Evolutionary conservation across 2,113 vertebrate species (phyloP).

Genomic region (Myotis brandtii): DNA sequence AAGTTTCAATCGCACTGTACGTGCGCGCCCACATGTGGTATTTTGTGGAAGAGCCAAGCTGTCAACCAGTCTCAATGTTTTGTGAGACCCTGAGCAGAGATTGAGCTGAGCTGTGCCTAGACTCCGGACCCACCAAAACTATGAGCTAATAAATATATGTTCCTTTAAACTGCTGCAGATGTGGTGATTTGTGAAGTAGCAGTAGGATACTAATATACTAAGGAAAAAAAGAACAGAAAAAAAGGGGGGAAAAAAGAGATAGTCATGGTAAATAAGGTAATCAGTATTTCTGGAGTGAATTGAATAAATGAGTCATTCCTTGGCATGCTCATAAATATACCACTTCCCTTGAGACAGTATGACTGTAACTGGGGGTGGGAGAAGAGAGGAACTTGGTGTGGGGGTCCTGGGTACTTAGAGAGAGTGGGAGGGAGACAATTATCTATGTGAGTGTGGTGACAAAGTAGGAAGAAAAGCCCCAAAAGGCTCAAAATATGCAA

Average conservation of each 20-base stretch:
- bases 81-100: not conserved
- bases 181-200: not conserved
- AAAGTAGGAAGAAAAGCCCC: not conserved
- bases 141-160: not conserved
- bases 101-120: not conserved
- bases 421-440: not conserved
- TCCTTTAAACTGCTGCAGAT: not conserved
- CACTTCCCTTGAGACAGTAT: not conserved
- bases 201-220: not conserved
- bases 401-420: not conserved
- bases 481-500: not conserved
- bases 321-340: not conserved
- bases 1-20: too few species aligned
- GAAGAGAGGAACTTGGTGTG: not conserved
- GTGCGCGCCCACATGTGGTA: too few species aligned
- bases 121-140: not conserved
- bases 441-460: not conserved
- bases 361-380: not conserved
- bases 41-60: too few species aligned
- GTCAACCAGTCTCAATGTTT: not conserved
- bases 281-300: slow-evolving; percentile 19
- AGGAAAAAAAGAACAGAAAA: not conserved
- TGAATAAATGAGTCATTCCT: slow-evolving; percentile 5
- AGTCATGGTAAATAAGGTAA: not conserved
- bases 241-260: not conserved